These are phyloP conservation scores for Drosophila sordidapex DNA, from an alignment of 2,888 invertebrate species.

Conservation along the genomic window DNA sequence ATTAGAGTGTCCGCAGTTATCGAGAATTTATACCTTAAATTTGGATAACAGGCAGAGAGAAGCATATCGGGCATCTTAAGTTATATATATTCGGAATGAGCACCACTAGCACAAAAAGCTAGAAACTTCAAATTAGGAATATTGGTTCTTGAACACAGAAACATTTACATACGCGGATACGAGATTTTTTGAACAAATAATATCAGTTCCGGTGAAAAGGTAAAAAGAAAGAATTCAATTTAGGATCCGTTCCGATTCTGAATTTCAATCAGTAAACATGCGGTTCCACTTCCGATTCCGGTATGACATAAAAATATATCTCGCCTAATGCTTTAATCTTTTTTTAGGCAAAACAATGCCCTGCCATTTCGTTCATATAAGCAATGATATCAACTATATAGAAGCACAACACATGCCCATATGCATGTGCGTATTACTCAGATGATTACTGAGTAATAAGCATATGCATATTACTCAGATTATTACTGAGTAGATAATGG, in stretches of 20 bases:
- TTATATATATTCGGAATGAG: neutral
- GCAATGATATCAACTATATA: neutral
- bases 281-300: neutral
- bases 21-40: neutral
- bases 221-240: neutral
- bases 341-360: neutral
- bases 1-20: fast-evolving
- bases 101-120: neutral
- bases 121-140: neutral
- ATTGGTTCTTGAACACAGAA: neutral
- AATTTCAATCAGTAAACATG: neutral
- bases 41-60: neutral
- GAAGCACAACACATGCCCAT: neutral
- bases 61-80: neutral
- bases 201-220: neutral
- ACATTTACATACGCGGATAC: neutral
- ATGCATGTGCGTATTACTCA: slow-evolving; percentile 10
- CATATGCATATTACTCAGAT: slow-evolving; percentile 14
- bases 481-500: neutral
- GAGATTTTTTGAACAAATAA: neutral
- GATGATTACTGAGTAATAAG: neutral
- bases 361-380: neutral
- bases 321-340: neutral
- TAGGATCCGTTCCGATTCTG: neutral
- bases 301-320: neutral